Percentiles rank a stretch among this genome's conserved stretches.
These are phyloP conservation scores for Bembecia ichneumoniformis DNA, from an alignment of 2,888 invertebrate genomes.

Conservation along the genomic window DNA sequence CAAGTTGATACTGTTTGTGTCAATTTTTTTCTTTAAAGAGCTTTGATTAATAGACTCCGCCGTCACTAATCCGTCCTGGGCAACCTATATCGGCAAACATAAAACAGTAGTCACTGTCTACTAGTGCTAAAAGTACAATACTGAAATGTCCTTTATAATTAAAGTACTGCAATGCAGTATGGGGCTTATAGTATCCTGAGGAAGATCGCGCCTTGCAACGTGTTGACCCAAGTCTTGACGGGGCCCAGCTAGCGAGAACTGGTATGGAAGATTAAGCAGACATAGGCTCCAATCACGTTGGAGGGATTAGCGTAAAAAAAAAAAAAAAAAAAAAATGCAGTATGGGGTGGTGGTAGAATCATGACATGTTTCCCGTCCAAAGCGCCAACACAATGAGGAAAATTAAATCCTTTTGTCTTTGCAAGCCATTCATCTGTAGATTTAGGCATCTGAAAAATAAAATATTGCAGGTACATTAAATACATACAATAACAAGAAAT, in stretches of 20 bases:
- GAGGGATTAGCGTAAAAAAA: too few relatives aligned
- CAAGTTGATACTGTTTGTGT: background rate
- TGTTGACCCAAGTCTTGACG: too few relatives aligned
- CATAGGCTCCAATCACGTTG: too few relatives aligned
- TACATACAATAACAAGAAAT: too few relatives aligned
- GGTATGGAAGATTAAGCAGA: too few relatives aligned
- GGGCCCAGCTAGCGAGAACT: too few relatives aligned
- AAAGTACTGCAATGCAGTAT: slow-evolving; percentile 20
- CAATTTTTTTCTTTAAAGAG: slow-evolving; percentile 6
- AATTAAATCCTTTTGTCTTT: slow-evolving; percentile 17
- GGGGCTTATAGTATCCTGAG: too few relatives aligned
- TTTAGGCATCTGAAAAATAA: slow-evolving; percentile 9
- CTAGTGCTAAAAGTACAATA: slow-evolving; percentile 16
- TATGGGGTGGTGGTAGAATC: too few relatives aligned
- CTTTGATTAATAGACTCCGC: slow-evolving; percentile 14
- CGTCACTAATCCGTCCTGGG: slow-evolving; percentile 8
- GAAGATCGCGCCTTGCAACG: too few relatives aligned
- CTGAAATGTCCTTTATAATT: slow-evolving; percentile 19
- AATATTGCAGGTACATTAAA: too few relatives aligned
- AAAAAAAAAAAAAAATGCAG: too few relatives aligned
- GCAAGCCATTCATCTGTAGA: slow-evolving; percentile 15
- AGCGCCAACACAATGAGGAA: slow-evolving; percentile 20
- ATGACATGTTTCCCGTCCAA: slow-evolving; percentile 17
- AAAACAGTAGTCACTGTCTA: slow-evolving; percentile 21
- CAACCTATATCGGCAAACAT: slow-evolving; percentile 19